Evolutionary conservation across 1,140 invertebrate species (phyloP), one percentile per base, ranked within the genome.

Genomic region (Wiebesia pumilae): DNA sequence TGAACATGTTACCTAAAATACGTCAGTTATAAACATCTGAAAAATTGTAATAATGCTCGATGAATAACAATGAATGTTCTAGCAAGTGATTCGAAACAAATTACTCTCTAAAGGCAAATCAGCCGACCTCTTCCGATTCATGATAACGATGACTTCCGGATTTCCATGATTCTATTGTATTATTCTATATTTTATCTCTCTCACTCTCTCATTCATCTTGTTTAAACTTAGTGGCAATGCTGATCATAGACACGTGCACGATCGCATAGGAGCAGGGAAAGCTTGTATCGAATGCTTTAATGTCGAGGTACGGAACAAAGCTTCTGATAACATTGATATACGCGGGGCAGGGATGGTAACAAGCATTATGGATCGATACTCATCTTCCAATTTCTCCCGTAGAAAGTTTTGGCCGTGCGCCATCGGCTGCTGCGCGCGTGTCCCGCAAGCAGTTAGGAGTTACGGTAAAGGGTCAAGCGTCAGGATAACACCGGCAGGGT

Each of bases 301-400:
- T 51, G 84, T 81, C n/a, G 38, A 47, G 30, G 62, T 47, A 30
- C 47, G 77, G 84, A 88, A 90, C 84, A 89, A 89, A 89, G 87
- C 89, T 89, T 85, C 84, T 83, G 89, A 90, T 91, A 89, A 90
- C 88, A 90, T 89, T 90, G 91, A 92, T 91, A 92, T 71, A 84
- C 24, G 47, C 6, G 16, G 62, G 43, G 77, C 16, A n/a, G 38
- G 6, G 40, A 67, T 21, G 87, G 47, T 69, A 24, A 27, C 80
- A 30, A 43, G 58, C 81, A 73, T 86, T 89, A 87, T 87, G 87
- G 88, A 87, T 89, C 90, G 91, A 92, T 93, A 91, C 92, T 91
- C 90, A 91, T 91, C 91, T 93, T 91, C 90, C 90, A 90, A 91
- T 93, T 92, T 92, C 89, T 89, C 90, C 90, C 89, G 12, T 30